Evolutionary conservation across 2,113 vertebrate genomes (phyloP).

Genomic region (Progne subis): DNA sequence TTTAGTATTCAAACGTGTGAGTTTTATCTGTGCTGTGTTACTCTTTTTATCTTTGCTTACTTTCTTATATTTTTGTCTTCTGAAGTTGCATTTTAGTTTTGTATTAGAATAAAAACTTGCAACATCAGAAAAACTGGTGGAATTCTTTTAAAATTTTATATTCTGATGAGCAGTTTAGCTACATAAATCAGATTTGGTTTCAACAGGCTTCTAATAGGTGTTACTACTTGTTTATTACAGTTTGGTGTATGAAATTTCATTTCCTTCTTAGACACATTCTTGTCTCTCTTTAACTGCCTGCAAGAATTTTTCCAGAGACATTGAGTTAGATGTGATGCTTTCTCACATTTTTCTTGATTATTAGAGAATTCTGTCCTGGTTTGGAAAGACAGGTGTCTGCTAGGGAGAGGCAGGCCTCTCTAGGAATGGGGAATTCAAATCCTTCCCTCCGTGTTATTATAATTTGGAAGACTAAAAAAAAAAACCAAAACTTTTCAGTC

Average conservation of each 20-base stretch:
- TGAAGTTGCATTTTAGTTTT: neutral
- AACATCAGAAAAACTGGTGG: neutral
- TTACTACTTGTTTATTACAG: neutral
- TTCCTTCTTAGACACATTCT: neutral
- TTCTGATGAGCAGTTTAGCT: neutral
- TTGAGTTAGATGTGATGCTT: neutral
- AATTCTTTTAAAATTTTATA: neutral
- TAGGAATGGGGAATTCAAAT: too few species aligned
- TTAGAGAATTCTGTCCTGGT: neutral
- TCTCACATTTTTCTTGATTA: neutral
- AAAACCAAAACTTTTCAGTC: too few species aligned
- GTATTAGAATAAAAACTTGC: neutral
- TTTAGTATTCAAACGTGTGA: neutral
- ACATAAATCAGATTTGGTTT: neutral
- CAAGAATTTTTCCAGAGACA: neutral
- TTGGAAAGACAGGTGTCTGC: too few species aligned
- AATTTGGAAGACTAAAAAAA: too few species aligned
- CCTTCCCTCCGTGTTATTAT: too few species aligned
- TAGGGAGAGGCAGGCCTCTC: too few species aligned
- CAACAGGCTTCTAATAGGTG: neutral
- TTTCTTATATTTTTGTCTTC: neutral
- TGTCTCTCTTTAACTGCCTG: neutral
- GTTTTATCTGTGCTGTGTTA: neutral
- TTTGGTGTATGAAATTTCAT: neutral
- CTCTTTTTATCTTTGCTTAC: neutral